Base-by-base conservation (phyloP, 1,140 invertebrate species). In the Caenorhabditis inopinata region DNA sequence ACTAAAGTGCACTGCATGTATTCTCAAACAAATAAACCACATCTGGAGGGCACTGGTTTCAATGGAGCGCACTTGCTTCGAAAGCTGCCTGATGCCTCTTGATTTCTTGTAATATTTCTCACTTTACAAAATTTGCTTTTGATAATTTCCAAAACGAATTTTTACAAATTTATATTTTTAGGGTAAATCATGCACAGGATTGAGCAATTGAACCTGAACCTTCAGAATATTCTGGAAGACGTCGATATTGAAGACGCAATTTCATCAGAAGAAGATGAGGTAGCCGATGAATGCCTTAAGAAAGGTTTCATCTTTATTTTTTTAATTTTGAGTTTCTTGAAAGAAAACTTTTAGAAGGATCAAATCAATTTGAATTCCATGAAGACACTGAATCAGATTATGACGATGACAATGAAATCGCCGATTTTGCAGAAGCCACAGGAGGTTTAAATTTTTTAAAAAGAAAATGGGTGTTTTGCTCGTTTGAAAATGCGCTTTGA, bases 361-460 rank as follows among this genome's bases (percentile, higher is more conserved):
- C 5, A 25, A n/a, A 18, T 7, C n/a, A 51, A 25, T 7, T 21
- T 25, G 74, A 48, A 47, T 23, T 47, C 12, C 14, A 7, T 1
- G 21, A 47, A 12, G 16, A 47, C 16, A 79, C 21, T 14, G 58
- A 73, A 21, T 79, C 68, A 4, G 27, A 78, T 29, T 78, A 48
- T 18, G 68, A 79, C 21, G 62, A 46, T 27, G 78, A 79, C 12
- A 38, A 46, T 45, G 42, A 68, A 4, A 68, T 62, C 47, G 76
- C 42, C 21, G 86, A 88, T 68, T 86, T 87, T 74, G 88, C 88
- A 27, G 87, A 88, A 85, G 88, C 89, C 75, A 86, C 88, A 32
- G 85, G 82, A 49, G 85, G 85, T 85, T 87, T 89, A 74, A n/a
- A n/a, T n/a, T 87, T 83, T 85, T 29, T 5, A 42, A 42, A 42